phyloP scores from a whole-genome alignment of 2,888 invertebrate genomes.

The Scrobipalpa atriplicella region DNA sequence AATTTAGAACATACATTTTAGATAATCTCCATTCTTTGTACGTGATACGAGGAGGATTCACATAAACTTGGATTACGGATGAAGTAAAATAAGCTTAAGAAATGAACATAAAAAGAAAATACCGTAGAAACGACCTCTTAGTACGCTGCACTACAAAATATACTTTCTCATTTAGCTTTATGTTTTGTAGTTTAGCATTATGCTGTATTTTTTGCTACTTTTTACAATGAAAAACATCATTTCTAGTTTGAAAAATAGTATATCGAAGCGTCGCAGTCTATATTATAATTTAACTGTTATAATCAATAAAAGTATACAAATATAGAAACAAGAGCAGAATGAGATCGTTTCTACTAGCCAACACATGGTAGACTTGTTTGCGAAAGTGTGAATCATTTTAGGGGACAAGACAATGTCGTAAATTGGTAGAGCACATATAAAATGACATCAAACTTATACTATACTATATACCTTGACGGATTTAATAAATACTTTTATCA shows the following conservation, averaged over 20 bases:
- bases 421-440: too few species aligned
- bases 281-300: too few species aligned
- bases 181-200: not conserved
- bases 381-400: too few species aligned
- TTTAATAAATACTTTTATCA: too few species aligned
- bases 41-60: not conserved
- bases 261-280: too few species aligned
- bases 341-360: too few species aligned
- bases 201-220: not conserved
- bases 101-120: conserved; percentile 15
- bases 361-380: too few species aligned
- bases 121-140: not conserved
- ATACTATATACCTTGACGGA: too few species aligned
- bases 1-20: not conserved
- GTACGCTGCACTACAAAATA: conserved; percentile 2
- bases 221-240: not conserved
- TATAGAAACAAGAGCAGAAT: too few species aligned
- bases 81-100: conserved; percentile 18
- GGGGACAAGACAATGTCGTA: too few species aligned
- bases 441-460: too few species aligned
- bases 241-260: not conserved
- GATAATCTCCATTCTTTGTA: not conserved
- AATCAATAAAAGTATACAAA: too few species aligned
- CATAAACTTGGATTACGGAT: conserved; percentile 14
- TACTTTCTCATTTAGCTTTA: conserved; percentile 8